A percentile compares a stretch with the other conserved stretches of the same genome.
Evolutionary conservation across 1,140 invertebrate genomes (phyloP).

Genomic region (Copidosoma floridanum): DNA sequence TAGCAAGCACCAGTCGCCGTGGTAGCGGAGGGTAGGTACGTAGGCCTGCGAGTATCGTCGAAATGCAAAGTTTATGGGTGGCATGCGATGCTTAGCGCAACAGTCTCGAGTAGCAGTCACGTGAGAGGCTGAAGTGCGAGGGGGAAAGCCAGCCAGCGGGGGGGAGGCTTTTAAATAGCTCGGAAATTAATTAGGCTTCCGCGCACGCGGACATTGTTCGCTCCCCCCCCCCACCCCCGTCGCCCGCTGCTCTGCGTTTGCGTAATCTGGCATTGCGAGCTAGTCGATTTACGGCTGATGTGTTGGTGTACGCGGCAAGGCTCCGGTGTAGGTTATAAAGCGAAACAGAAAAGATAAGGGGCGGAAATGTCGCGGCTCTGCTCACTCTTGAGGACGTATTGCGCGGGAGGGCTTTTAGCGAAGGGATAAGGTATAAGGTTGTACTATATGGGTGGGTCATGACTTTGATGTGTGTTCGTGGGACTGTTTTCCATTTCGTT

Average conservation of each 20-base stretch:
- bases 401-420: too few species aligned
- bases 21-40: too few species aligned
- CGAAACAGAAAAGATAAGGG: slow-evolving; percentile 4
- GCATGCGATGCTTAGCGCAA: slow-evolving; percentile 19
- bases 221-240: background rate
- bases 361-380: background rate
- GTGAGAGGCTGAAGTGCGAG: background rate
- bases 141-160: background rate
- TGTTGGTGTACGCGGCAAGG: too few species aligned
- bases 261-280: slow-evolving; percentile 16
- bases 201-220: background rate
- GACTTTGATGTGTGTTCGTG: too few species aligned
- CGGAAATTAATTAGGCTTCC: slow-evolving; percentile 27
- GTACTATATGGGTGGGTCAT: too few species aligned
- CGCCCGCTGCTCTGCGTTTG: slow-evolving; percentile 10
- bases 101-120: slow-evolving; percentile 15
- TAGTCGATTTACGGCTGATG: slow-evolving; percentile 17
- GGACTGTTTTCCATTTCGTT: too few species aligned
- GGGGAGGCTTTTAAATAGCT: slow-evolving; percentile 21
- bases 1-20: background rate
- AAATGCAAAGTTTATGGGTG: slow-evolving; percentile 20
- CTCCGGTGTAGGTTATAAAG: slow-evolving; percentile 5
- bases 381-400: too few species aligned
- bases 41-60: slow-evolving; percentile 8
- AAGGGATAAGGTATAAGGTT: too few species aligned